Percentiles rank a stretch among this genome's conserved stretches.
phyloP scores from a whole-genome alignment of 1,140 invertebrate genomes.

The Acromyrmex heyeri region DNA sequence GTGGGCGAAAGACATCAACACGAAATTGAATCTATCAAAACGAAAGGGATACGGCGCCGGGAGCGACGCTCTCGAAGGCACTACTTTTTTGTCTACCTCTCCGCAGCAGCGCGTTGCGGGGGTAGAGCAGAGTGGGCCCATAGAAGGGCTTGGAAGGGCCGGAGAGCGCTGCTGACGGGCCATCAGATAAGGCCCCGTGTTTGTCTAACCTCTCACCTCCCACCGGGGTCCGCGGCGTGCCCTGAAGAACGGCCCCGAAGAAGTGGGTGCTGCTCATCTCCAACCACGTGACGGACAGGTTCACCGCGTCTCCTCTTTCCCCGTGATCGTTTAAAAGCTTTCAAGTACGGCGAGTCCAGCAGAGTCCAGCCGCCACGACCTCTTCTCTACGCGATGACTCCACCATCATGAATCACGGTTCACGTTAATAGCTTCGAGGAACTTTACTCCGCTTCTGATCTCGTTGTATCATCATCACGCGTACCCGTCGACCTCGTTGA shows the following conservation, averaged over 20 bases:
- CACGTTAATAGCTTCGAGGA: slow-evolving; percentile 72
- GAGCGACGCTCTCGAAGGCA: slow-evolving; percentile 72
- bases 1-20: slow-evolving; percentile 32
- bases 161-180: slow-evolving; percentile 81
- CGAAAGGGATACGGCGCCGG: slow-evolving; percentile 72
- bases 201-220: slow-evolving; percentile 85
- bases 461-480: slow-evolving; percentile 52
- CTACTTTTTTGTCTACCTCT: slow-evolving; percentile 65
- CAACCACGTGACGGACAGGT: slow-evolving; percentile 78
- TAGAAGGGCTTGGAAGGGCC: slow-evolving; percentile 72
- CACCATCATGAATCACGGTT: slow-evolving; percentile 63
- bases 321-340: slow-evolving; percentile 80
- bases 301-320: slow-evolving; percentile 73
- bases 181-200: slow-evolving; percentile 85
- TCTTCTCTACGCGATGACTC: slow-evolving; percentile 30
- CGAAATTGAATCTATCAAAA: slow-evolving; percentile 81
- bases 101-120: slow-evolving; percentile 77
- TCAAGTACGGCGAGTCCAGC: slow-evolving; percentile 60
- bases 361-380: slow-evolving; percentile 31
- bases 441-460: slow-evolving; percentile 63
- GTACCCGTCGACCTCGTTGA: slow-evolving; percentile 42
- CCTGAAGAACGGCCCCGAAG: slow-evolving; percentile 72
- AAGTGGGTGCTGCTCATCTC: slow-evolving; percentile 77
- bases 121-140: slow-evolving; percentile 67
- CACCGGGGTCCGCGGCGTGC: slow-evolving; percentile 77